Conservation (phyloP, 2,113 vertebrate genomes). For the Apodemus speciosus region DNA sequence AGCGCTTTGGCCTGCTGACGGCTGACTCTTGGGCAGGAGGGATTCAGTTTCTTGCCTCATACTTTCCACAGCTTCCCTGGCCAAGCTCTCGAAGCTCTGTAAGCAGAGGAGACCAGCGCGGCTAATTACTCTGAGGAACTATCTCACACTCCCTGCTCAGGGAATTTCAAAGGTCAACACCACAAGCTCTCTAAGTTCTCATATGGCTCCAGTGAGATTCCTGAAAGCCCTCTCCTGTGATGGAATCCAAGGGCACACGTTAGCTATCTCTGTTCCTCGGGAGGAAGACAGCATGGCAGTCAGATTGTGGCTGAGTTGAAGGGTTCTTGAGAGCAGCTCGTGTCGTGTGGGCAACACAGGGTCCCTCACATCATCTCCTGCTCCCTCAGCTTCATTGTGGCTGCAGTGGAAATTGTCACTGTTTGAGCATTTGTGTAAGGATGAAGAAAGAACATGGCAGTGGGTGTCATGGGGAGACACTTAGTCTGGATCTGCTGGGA, state of each 20-base stretch:
- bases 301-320: background rate
- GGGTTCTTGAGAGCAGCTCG: background rate
- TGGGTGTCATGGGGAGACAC: background rate
- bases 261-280: background rate
- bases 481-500: background rate
- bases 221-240: background rate
- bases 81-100: conserved; percentile 38
- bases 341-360: background rate
- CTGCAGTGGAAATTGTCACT: no score
- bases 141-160: background rate
- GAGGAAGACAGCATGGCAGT: background rate
- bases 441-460: background rate
- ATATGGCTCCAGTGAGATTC: background rate
- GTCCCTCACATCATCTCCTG: background rate
- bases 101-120: background rate
- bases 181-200: background rate
- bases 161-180: conserved; percentile 48
- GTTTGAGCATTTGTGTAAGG: background rate
- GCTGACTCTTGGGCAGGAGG: background rate
- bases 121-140: conserved; percentile 44
- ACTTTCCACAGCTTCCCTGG: conserved; percentile 38
- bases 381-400: background rate
- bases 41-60: conserved; percentile 54
- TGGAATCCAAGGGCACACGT: background rate
- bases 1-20: background rate